phyloP scores from a whole-genome alignment of 2,113 vertebrate species.

The Mobula birostris region DNA sequence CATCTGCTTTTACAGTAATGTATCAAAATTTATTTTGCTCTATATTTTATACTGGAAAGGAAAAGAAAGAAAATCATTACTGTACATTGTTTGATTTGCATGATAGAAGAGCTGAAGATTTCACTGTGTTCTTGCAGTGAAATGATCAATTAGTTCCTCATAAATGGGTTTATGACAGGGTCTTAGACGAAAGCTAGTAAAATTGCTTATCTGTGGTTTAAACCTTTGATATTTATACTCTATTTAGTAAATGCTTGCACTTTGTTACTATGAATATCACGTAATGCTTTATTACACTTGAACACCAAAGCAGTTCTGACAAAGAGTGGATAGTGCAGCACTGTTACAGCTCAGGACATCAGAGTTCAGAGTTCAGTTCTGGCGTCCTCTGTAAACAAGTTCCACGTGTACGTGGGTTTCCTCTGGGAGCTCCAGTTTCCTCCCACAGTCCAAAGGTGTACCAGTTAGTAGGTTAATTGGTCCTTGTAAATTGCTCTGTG shows the following conservation, averaged over 20 bases:
- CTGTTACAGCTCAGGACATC: no score
- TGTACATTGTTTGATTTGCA: neutral
- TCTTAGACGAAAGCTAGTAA: neutral
- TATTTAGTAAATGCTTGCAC: neutral
- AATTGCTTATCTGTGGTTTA: neutral
- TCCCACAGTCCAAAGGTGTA: no score
- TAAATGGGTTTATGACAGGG: neutral
- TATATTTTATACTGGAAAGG: neutral
- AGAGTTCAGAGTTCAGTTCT: no score
- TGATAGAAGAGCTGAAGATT: neutral
- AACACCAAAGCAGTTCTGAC: neutral
- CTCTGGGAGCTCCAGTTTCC: no score
- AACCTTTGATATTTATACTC: neutral
- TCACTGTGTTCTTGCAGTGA: neutral
- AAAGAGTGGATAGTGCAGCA: neutral
- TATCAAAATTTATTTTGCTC: neutral
- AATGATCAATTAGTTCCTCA: neutral
- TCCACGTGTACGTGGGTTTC: no score
- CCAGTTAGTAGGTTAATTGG: no score
- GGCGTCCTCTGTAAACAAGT: no score
- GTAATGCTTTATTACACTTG: neutral
- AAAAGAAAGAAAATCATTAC: neutral
- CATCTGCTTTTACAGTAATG: neutral
- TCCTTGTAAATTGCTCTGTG: no score
- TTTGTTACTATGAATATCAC: neutral